These are phyloP conservation scores for Tetramorium parvispinum DNA, from an alignment of 1,140 invertebrate species.

Conservation along the genomic window DNA sequence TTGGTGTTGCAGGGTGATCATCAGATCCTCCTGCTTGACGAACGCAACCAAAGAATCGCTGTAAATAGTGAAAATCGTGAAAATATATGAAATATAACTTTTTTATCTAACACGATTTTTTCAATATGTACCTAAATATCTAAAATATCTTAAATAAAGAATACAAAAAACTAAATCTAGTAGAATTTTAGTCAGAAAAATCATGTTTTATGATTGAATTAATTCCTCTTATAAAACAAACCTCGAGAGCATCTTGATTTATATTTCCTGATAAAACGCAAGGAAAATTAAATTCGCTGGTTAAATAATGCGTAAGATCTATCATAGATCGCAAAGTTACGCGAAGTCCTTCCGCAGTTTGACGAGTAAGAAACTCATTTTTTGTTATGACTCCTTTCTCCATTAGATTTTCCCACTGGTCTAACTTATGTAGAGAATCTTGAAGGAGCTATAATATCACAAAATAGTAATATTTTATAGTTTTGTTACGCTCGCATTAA, in stretches of 20 bases:
- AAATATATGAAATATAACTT: not conserved
- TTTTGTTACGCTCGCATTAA: not conserved
- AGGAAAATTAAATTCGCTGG: not conserved
- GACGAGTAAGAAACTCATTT: not conserved
- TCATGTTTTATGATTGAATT: too few species aligned
- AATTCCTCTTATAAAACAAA: not conserved
- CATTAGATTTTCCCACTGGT: not conserved
- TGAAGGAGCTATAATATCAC: not conserved
- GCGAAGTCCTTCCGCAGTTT: slow-evolving; percentile 6
- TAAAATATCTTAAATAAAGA: too few species aligned
- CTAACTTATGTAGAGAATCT: not conserved
- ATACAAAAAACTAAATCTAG: too few species aligned
- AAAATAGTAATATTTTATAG: not conserved
- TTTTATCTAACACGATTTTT: not conserved
- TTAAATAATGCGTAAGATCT: not conserved
- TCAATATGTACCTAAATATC: too few species aligned
- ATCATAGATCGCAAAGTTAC: slow-evolving; percentile 3
- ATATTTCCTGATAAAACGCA: slow-evolving; percentile 2
- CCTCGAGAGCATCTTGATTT: not conserved
- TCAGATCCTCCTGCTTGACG: slow-evolving; percentile 12
- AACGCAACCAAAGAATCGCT: slow-evolving; percentile 6
- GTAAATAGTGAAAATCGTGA: not conserved
- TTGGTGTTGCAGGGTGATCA: not conserved
- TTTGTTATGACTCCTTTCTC: not conserved
- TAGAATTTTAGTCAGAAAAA: too few species aligned